Conservation (phyloP, 1,140 invertebrate genomes). For the Streblospio benedicti region DNA sequence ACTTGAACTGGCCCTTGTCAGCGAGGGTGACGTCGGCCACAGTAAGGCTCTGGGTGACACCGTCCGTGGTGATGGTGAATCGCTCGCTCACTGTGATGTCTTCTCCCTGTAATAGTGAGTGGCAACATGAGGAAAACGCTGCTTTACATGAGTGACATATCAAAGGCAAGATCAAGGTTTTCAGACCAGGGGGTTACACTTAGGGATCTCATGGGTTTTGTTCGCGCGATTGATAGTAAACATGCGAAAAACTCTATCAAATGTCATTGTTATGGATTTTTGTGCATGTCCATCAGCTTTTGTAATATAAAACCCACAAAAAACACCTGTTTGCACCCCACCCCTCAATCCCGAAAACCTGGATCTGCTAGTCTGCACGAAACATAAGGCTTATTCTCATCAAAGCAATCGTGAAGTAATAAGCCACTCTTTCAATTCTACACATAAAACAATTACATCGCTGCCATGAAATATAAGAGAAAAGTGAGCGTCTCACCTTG, state of each 20-base stretch:
- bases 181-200: too few relatives aligned
- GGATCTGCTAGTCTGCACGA: not conserved
- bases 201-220: not conserved
- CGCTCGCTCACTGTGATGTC: not conserved
- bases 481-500: constrained; percentile 2
- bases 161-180: too few relatives aligned
- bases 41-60: constrained; percentile 33
- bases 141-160: too few relatives aligned
- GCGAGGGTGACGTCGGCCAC: constrained; percentile 32
- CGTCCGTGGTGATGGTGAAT: constrained; percentile 24
- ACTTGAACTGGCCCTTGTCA: constrained; percentile 38
- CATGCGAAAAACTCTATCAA: too few relatives aligned
- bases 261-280: too few relatives aligned
- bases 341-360: too few relatives aligned
- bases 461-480: not conserved
- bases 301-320: too few relatives aligned
- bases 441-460: not conserved
- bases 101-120: too few relatives aligned
- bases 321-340: too few relatives aligned
- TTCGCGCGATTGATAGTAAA: too few relatives aligned
- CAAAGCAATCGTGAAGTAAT: not conserved
- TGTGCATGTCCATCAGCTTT: too few relatives aligned
- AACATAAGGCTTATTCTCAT: not conserved
- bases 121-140: too few relatives aligned
- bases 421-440: not conserved